These are phyloP conservation scores for Petrocephalus zakoni DNA, from an alignment of 2,113 vertebrate species.

Conservation along the genomic window DNA sequence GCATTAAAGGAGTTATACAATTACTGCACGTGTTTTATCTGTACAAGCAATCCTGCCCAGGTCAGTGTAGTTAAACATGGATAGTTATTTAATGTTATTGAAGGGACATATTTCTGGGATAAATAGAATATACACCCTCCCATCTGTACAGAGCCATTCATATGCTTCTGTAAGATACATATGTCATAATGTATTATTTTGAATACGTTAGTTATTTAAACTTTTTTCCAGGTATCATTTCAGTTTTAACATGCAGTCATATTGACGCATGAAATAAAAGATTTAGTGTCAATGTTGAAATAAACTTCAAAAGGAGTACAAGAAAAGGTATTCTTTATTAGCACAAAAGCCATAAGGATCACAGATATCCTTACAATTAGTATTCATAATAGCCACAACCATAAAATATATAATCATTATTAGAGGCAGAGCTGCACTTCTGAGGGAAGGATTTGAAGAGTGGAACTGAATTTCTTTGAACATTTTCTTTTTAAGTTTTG, in stretches of 20 bases:
- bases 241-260: background rate
- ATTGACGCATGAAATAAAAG: background rate
- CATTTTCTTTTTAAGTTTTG: background rate
- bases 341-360: background rate
- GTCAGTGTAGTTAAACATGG: background rate
- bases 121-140: background rate
- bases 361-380: background rate
- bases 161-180: background rate
- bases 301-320: background rate
- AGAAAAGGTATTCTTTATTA: background rate
- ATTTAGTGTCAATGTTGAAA: background rate
- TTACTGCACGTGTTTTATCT: background rate
- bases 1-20: background rate
- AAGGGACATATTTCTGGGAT: background rate
- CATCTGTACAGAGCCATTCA: background rate
- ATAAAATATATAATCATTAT: background rate
- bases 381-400: background rate
- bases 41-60: background rate
- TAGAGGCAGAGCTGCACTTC: background rate
- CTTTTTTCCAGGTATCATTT: background rate
- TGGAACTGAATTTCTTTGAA: background rate
- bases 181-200: background rate
- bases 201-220: background rate
- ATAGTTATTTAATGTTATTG: background rate
- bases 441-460: background rate